Evolutionary conservation across 2,797 vertebrate species (phyloP).

Genomic region (Acipenser ruthenus): DNA sequence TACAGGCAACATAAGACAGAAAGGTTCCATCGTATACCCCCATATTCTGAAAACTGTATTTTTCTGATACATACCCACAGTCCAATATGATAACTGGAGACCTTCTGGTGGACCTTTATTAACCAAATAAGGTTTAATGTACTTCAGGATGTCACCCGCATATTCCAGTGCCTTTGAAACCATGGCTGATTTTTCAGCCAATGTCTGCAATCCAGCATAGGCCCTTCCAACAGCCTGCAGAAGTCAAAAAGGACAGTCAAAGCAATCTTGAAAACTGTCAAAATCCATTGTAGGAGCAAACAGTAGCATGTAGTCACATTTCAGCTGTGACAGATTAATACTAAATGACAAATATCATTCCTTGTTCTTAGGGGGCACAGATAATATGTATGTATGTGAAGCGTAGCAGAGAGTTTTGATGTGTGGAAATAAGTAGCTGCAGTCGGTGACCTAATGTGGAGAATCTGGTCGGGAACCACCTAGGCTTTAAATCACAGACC

Average conservation of each 20-base stretch:
- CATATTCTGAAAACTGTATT: too few species aligned
- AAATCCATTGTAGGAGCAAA: too few species aligned
- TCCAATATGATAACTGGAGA: conserved; percentile 75
- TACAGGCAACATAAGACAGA: too few species aligned
- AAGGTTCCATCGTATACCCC: too few species aligned
- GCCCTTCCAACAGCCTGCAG: conserved; percentile 72
- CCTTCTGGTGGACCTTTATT: conserved; percentile 76
- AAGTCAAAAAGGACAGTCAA: conserved; percentile 8
- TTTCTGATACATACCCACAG: conserved; percentile 64
- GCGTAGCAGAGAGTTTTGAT: conserved; percentile 1
- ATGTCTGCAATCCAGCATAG: conserved; percentile 66
- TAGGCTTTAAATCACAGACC: too few species aligned
- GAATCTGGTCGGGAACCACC: too few species aligned
- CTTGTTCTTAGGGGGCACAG: background rate
- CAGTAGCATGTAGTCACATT: conserved; percentile 5
- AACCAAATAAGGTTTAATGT: conserved; percentile 83
- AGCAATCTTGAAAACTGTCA: background rate
- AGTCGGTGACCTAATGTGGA: too few species aligned
- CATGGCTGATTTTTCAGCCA: conserved; percentile 80
- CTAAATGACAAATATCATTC: too few species aligned
- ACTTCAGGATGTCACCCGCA: conserved; percentile 83
- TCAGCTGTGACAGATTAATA: background rate
- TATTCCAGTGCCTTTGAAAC: conserved; percentile 79
- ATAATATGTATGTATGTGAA: background rate
- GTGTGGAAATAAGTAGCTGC: conserved; percentile 2